These are phyloP conservation scores for Hemibagrus guttatus DNA, from an alignment of 2,797 vertebrate genomes.

Conservation along the genomic window DNA sequence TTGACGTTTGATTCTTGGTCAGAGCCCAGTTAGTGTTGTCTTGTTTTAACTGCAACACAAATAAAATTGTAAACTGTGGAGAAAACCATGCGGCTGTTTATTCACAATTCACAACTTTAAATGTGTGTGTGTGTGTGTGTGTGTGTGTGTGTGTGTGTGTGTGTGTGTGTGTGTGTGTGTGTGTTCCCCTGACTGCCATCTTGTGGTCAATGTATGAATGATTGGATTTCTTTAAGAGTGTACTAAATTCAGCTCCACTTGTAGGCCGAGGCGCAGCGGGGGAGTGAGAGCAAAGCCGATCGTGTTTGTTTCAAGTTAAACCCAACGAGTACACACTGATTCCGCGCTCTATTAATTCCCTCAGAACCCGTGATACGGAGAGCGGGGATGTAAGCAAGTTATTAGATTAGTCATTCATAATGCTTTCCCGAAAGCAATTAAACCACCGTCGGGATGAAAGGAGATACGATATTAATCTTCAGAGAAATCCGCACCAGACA, in stretches of 20 bases:
- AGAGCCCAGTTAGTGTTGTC: slow-evolving; percentile 87
- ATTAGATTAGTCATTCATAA: slow-evolving; percentile 71
- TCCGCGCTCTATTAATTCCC: slow-evolving; percentile 75
- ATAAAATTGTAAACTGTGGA: neutral
- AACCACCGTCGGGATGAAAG: slow-evolving; percentile 76
- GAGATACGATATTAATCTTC: slow-evolving; percentile 79
- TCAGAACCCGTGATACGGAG: slow-evolving; percentile 68
- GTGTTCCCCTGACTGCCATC: slow-evolving; percentile 61
- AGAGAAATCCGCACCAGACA: slow-evolving; percentile 72
- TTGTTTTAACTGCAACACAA: slow-evolving; percentile 83
- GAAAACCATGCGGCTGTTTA: neutral
- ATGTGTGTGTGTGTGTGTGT: too few relatives aligned
- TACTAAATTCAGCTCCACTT: slow-evolving; percentile 8
- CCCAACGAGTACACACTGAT: slow-evolving; percentile 62
- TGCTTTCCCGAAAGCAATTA: slow-evolving; percentile 76
- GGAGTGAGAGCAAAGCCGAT: slow-evolving; percentile 42
- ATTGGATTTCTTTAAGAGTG: slow-evolving; percentile 29
- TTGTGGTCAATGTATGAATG: slow-evolving; percentile 61
- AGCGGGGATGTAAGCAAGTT: slow-evolving; percentile 70
- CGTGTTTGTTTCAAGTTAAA: slow-evolving; percentile 63
- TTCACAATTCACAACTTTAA: neutral
- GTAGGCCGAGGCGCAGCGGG: slow-evolving; percentile 54
- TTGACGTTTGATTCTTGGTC: slow-evolving; percentile 78
- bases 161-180: too few relatives aligned
- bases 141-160: too few relatives aligned